Evolutionary conservation across 2,797 vertebrate genomes (phyloP).

Genomic region (Alcedo atthis): DNA sequence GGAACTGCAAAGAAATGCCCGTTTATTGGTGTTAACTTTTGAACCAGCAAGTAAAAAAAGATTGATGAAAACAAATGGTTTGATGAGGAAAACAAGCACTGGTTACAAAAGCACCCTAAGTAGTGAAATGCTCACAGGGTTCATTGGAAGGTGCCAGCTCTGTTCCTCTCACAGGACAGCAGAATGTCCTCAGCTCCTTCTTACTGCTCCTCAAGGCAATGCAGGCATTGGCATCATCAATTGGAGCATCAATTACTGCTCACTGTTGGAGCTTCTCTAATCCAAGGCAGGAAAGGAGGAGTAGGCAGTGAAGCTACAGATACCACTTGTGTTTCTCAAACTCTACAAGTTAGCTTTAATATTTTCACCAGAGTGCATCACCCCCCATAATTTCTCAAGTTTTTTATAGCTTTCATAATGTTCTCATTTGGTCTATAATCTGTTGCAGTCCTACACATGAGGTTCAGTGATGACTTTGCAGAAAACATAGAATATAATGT

Average conservation of each 20-base stretch:
- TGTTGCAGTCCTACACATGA: slow-evolving; percentile 14
- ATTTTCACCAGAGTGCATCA: not conserved
- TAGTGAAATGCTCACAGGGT: not conserved
- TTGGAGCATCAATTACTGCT: not conserved
- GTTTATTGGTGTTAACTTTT: not conserved
- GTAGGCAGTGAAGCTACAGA: not conserved
- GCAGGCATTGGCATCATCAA: not conserved
- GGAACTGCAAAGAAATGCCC: not conserved
- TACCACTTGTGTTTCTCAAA: not conserved
- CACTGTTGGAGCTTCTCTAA: not conserved
- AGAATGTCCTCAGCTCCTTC: not conserved
- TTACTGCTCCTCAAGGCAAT: not conserved
- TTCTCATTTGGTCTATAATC: slow-evolving; percentile 35
- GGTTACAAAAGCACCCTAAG: not conserved
- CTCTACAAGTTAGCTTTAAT: not conserved
- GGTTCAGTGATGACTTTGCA: slow-evolving; percentile 48
- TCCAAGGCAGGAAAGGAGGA: not conserved
- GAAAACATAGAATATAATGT: slow-evolving; percentile 12
- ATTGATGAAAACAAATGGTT: not conserved
- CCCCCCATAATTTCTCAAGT: not conserved
- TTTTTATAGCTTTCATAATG: slow-evolving; percentile 41
- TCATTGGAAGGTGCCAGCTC: not conserved
- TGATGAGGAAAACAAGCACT: not conserved
- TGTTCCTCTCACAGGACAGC: fast-evolving
- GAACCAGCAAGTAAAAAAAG: not conserved